A percentile compares a stretch with the other conserved stretches of the same genome.
phyloP scores from a whole-genome alignment of 2,888 invertebrate genomes.

The Tenthredo mesomela region DNA sequence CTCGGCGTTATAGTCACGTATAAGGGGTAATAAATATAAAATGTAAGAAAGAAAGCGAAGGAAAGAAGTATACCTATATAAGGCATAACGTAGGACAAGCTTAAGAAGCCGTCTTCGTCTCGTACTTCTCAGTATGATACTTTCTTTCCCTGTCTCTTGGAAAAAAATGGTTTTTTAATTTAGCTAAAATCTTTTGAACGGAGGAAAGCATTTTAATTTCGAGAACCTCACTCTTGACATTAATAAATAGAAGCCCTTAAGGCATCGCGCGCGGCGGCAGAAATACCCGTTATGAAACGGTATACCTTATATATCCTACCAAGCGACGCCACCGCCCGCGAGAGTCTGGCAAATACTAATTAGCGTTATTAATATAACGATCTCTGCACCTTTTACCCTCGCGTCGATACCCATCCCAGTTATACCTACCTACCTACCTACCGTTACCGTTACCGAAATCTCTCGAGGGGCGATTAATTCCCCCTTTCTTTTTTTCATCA shows the following conservation, averaged over 20 bases:
- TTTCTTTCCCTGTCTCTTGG: not conserved
- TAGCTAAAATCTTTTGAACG: constrained; percentile 62
- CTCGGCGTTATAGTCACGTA: not conserved
- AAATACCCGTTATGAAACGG: constrained; percentile 43
- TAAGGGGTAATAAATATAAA: constrained; percentile 36
- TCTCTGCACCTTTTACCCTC: constrained; percentile 34
- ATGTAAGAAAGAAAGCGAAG: not conserved
- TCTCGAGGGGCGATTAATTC: constrained; percentile 32
- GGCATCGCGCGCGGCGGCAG: constrained; percentile 34
- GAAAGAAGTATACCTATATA: not conserved
- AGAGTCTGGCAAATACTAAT: constrained; percentile 51
- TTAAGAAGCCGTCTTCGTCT: constrained; percentile 35
- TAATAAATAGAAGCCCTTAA: constrained; percentile 55
- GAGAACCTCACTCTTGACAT: constrained; percentile 28
- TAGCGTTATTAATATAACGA: constrained; percentile 50
- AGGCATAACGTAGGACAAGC: not conserved
- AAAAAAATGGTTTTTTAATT: constrained; percentile 62
- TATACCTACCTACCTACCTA: not conserved
- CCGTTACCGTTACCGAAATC: not conserved
- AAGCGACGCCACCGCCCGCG: not conserved
- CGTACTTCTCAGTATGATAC: not conserved
- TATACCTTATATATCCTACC: constrained; percentile 3
- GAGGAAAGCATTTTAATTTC: constrained; percentile 41
- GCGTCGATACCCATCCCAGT: constrained; percentile 8
- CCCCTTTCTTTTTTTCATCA: constrained; percentile 5